Conservation (phyloP, 2,797 vertebrate species). For the Coccyzus lansbergi region DNA sequence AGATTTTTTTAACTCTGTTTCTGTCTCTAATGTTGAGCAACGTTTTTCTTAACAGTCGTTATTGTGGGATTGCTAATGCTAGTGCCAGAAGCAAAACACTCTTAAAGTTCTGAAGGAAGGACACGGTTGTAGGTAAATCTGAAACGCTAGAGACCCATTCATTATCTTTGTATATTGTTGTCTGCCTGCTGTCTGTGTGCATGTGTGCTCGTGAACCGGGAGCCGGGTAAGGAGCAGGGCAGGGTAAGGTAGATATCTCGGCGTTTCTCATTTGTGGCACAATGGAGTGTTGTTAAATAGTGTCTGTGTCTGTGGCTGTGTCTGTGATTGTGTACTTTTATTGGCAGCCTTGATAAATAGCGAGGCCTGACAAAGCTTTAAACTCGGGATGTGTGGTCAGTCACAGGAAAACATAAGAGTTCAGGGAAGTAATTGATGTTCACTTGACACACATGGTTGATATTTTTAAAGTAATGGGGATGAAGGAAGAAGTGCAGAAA, state of each 20-base stretch:
- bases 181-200: slow-evolving; percentile 73
- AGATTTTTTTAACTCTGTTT: slow-evolving; percentile 49
- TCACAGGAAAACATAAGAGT: not conserved
- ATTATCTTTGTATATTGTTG: slow-evolving; percentile 65
- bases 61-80: slow-evolving; percentile 74
- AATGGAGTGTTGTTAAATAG: slow-evolving; percentile 67
- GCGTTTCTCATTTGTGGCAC: slow-evolving; percentile 64
- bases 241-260: slow-evolving; percentile 16
- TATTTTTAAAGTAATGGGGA: not conserved
- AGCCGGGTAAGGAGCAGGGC: slow-evolving; percentile 38
- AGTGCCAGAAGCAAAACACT: slow-evolving; percentile 74
- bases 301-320: slow-evolving; percentile 68
- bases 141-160: slow-evolving; percentile 70
- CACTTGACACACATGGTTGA: not conserved
- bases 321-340: slow-evolving; percentile 59
- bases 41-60: slow-evolving; percentile 76
- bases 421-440: not conserved
- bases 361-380: slow-evolving; percentile 1
- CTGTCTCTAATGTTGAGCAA: slow-evolving; percentile 74
- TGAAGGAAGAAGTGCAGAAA: not conserved
- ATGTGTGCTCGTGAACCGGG: slow-evolving; percentile 67
- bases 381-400: not conserved
- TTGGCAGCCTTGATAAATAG: slow-evolving; percentile 40
- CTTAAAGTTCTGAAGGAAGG: slow-evolving; percentile 75
- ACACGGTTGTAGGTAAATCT: slow-evolving; percentile 75